Evolutionary conservation across 2,888 invertebrate species (phyloP).

Genomic region (Myathropa florea): DNA sequence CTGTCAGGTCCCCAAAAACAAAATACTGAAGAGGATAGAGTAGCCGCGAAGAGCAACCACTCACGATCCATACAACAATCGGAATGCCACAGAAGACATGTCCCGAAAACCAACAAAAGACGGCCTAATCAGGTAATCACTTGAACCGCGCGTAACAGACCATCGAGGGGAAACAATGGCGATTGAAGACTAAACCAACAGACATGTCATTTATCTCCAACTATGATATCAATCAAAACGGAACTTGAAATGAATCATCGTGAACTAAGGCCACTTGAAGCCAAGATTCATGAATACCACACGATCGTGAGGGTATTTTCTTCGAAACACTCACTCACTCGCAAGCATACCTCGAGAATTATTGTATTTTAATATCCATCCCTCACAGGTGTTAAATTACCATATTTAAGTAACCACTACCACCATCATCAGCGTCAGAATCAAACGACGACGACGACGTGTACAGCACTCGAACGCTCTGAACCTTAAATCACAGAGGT

Average conservation of each 20-base stretch:
- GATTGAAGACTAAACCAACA: conserved; percentile 24
- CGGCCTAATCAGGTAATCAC: not conserved
- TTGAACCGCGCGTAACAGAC: not conserved
- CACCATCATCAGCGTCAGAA: not conserved
- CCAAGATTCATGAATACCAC: not conserved
- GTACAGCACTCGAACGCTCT: conserved; percentile 39
- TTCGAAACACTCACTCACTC: conserved; percentile 20
- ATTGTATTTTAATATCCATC: conserved; percentile 38
- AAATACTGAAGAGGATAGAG: not conserved
- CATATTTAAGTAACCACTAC: conserved; percentile 55
- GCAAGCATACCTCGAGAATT: conserved; percentile 15
- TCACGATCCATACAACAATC: not conserved
- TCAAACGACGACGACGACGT: not conserved
- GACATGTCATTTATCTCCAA: conserved; percentile 59
- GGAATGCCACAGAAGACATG: not conserved
- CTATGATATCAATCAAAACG: conserved; percentile 64
- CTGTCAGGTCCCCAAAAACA: not conserved
- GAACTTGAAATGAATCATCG: conserved; percentile 57
- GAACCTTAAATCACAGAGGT: conserved; percentile 60
- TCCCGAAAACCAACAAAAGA: not conserved
- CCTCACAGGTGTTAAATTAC: conserved; percentile 68
- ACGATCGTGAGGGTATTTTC: conserved; percentile 64
- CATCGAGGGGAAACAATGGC: not conserved
- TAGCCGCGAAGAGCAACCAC: not conserved
- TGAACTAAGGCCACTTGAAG: not conserved